Evolutionary conservation across 2,797 vertebrate species (phyloP), one percentile per base, ranked within the genome.

Genomic region (Xyrichtys novacula): DNA sequence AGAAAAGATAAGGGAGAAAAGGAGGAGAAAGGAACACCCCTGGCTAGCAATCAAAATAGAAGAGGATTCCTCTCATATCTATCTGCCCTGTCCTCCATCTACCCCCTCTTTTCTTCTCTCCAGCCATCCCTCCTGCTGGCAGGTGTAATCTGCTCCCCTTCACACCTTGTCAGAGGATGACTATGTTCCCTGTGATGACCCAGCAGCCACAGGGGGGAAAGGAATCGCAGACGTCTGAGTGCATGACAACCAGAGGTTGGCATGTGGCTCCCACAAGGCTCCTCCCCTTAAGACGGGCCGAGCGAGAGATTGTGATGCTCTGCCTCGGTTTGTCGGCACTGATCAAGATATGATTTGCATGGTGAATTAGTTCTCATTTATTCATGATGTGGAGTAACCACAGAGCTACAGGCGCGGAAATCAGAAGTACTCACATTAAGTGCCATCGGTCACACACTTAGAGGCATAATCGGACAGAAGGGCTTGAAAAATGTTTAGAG

Each of bases 121-220:
- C 49, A 69, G 73, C 76, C 52, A 44, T 75, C 76, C 74, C 75
- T 81, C 80, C 84, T 65, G 85, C 87, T 87, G 88, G 87, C 90
- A 88, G 89, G 81, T 90, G 85, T 89, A 91, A 91, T 90, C 88
- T 90, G 89, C 85, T 88, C 75, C 69, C 80, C 85, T 89, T 92
- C 90, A 85, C 86, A 89, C 88, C 82, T 86, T 73, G 87, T 91
- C 86, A 89, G 68, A 60, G 49, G 69, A 81, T 54, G 77, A 86
- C 71, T 80, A 69, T 56, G 76, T 74, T 85, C 54, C 12, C 67
- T 25, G 58, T 76, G 76, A 88, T 46, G 79, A 66, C 85, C 85
- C 79, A 69, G 25, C 70, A 60, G 79, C 80, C 80, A 62, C 65
- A 8, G 44, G 43, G 12, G 84, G 81, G 74, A 66, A 22, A 9